Evolutionary conservation across 1,140 invertebrate species (phyloP), one percentile per base, ranked within the genome.

Genomic region (Rhizoglyphus robini): DNA sequence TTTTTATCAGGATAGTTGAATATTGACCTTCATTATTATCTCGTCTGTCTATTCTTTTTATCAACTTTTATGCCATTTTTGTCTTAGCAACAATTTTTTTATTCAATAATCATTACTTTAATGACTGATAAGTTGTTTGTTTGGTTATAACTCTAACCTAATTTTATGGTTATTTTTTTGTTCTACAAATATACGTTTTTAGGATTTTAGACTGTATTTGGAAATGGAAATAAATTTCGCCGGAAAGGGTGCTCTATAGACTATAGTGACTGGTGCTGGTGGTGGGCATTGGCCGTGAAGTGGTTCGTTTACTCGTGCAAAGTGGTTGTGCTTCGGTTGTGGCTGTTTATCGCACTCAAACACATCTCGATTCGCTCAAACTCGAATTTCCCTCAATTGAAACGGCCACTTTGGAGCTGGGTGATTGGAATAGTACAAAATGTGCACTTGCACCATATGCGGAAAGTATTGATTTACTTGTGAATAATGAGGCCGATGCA

Each of bases 241-340:
- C 71, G 82, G 83, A 48, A 89, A 89, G 77, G 79, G 82, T 54
- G 84, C 88, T 70, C 77, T 90, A n/a, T 86, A 90, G n/a, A 90
- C 88, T 70, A 77, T 90, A n/a, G 86, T 90, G 0, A 90, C 88
- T 5, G 88, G 88, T 49, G 86, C 86, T 25, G 86, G 87, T 30
- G 82, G 83, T 81, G 87, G 86, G n/a, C 87, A 72, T 71, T 61
- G 68, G 69, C 5, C 60, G 58, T 20, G 65, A 54, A 25, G 76
- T 89, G 51, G 84, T 80, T 11, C 76, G 83, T 64, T 79, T 82
- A 58, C 72, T 91, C 51, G n/a, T n/a, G n/a, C n/a, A n/a, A n/a
- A n/a, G n/a, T n/a, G n/a, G n/a, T n/a, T n/a, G n/a, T n/a, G 80
- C 81, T 61, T 74, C 81, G 69, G 86, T 89, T 34, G 81, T 88